These are phyloP conservation scores for Psix sp. DNA, from an alignment of 1,140 invertebrate genomes.

Conservation along the genomic window DNA sequence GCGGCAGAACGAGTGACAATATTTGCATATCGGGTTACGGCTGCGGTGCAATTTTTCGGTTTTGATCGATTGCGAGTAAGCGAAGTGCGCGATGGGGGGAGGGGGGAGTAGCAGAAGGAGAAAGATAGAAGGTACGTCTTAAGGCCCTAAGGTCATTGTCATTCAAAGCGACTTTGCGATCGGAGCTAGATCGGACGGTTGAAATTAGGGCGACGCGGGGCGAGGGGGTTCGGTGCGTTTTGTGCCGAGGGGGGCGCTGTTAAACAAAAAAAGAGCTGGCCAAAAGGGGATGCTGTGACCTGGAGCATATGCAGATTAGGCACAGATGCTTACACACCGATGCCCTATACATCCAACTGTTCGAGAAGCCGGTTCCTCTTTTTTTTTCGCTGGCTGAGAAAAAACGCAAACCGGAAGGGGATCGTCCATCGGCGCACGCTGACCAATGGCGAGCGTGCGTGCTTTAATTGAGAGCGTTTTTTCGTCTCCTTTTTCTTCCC, in stretches of 20 bases:
- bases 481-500: conserved; percentile 44
- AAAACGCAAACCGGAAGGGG: conserved; percentile 58
- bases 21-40: conserved; percentile 63
- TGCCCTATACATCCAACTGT: conserved; percentile 57
- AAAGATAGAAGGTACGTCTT: conserved; percentile 51
- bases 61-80: conserved; percentile 59
- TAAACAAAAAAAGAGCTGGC: conserved; percentile 65
- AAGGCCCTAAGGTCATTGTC: conserved; percentile 66
- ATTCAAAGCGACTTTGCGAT: conserved; percentile 68
- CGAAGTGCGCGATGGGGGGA: conserved; percentile 17
- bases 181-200: conserved; percentile 66
- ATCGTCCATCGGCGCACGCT: conserved; percentile 27
- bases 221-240: conserved; percentile 23
- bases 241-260: conserved; percentile 36
- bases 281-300: conserved; percentile 65
- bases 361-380: conserved; percentile 69
- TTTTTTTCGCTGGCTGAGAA: conserved; percentile 60
- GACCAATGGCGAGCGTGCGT: conserved; percentile 48
- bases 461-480: conserved; percentile 47
- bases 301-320: conserved; percentile 75
- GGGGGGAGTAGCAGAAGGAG: conserved; percentile 18
- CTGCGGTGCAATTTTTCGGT: conserved; percentile 55
- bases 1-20: conserved; percentile 45
- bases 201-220: conserved; percentile 63
- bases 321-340: conserved; percentile 68